phyloP scores from a whole-genome alignment of 1,140 invertebrate genomes.

The Macrobrachium rosenbergii region DNA sequence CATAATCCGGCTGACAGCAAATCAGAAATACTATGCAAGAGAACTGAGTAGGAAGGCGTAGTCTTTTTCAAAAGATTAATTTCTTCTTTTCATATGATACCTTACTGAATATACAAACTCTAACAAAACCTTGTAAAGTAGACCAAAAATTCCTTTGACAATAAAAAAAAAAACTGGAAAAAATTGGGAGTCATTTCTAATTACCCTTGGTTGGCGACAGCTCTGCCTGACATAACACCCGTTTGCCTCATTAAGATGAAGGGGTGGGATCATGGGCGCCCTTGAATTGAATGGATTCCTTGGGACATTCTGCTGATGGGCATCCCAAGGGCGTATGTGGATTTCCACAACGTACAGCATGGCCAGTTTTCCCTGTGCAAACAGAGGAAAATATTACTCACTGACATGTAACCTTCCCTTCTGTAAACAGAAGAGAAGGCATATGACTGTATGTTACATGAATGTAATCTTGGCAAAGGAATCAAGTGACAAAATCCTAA shows the following conservation, averaged over 20 bases:
- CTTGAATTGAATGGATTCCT: not conserved
- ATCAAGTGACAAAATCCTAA: too few species aligned
- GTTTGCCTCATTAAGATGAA: conserved; percentile 31
- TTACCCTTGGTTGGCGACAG: conserved; percentile 26
- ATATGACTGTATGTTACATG: too few species aligned
- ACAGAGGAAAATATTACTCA: not conserved
- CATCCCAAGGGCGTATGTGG: conserved; percentile 31
- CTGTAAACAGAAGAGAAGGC: too few species aligned
- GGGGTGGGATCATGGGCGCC: not conserved
- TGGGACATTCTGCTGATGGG: not conserved
- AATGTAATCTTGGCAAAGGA: too few species aligned
- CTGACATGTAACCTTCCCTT: too few species aligned
- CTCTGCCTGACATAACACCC: conserved; percentile 28
- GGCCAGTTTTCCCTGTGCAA: conserved; percentile 29
- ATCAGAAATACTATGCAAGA: too few species aligned
- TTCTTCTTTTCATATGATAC: not conserved
- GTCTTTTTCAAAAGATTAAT: not conserved
- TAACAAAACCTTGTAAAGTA: too few species aligned
- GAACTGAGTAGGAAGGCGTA: not conserved
- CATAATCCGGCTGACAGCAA: too few species aligned
- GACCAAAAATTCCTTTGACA: too few species aligned
- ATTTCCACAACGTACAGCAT: conserved; percentile 31
- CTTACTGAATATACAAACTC: not conserved
- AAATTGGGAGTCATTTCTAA: not conserved
- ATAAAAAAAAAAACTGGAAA: too few species aligned